phyloP scores from a whole-genome alignment of 1,140 invertebrate genomes.

The Cydia pomonella region DNA sequence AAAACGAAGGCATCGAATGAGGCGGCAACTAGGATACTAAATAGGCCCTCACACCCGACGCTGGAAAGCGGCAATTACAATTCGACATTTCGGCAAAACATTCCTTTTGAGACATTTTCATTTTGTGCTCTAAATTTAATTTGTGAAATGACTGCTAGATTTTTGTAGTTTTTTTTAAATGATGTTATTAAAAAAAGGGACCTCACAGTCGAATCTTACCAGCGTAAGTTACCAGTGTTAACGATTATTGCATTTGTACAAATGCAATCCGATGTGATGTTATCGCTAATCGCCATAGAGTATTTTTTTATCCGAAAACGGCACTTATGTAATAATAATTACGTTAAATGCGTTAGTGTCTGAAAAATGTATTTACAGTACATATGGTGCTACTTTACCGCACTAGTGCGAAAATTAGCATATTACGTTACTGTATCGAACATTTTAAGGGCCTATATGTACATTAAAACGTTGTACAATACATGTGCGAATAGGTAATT shows the following conservation, averaged over 20 bases:
- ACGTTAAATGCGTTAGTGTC: not conserved
- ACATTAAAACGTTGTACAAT: too few relatives aligned
- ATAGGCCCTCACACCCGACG: not conserved
- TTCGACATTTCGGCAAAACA: not conserved
- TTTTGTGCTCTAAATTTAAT: not conserved
- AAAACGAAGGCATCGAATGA: slow-evolving; percentile 32
- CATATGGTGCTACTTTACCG: too few relatives aligned
- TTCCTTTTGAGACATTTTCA: not conserved
- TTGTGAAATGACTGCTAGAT: not conserved
- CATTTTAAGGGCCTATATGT: too few relatives aligned
- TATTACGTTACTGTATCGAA: too few relatives aligned
- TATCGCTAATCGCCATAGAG: not conserved
- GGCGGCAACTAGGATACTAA: not conserved
- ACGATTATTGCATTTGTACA: too few relatives aligned
- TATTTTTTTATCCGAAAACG: not conserved
- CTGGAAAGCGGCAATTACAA: not conserved
- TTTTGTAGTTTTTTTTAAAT: not conserved
- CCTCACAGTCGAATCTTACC: too few relatives aligned
- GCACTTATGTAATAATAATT: not conserved
- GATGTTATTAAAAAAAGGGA: not conserved
- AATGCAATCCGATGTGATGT: too few relatives aligned
- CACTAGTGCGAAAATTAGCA: too few relatives aligned
- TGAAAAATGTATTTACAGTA: slow-evolving; percentile 6
- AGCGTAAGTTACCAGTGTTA: too few relatives aligned
- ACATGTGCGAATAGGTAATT: too few relatives aligned